Percentiles rank a stretch among this genome's conserved stretches.
These are phyloP conservation scores for rabbit (Oryctolagus cuniculus) DNA, from an alignment of 2,113 vertebrate species.

Conservation along the genomic window DNA sequence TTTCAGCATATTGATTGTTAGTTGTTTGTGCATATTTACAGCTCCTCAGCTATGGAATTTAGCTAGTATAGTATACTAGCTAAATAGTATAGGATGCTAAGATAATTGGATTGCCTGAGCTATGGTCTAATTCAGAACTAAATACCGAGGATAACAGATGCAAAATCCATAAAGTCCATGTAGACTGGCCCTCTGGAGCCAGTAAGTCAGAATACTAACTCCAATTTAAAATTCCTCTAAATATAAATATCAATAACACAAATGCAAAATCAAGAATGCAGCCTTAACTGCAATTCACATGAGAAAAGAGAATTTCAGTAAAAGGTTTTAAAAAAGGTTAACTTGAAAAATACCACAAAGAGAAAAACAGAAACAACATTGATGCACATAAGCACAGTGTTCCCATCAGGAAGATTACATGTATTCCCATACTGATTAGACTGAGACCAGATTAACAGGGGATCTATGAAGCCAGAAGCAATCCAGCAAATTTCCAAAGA, in stretches of 20 bases:
- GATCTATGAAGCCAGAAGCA: not conserved
- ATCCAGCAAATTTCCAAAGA: not conserved
- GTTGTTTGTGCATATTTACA: not conserved
- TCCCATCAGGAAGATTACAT: not conserved
- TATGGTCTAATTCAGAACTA: not conserved
- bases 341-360: not conserved
- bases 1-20: not conserved
- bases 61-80: too few relatives aligned
- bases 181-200: not conserved
- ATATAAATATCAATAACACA: not conserved
- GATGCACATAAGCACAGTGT: not conserved
- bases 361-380: not conserved
- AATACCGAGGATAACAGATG: not conserved
- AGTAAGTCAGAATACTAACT: not conserved
- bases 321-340: too few relatives aligned
- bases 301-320: not conserved
- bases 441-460: not conserved
- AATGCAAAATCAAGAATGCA: not conserved
- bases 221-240: constrained; percentile 19
- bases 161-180: not conserved
- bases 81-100: not conserved
- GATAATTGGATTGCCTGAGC: not conserved
- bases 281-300: not conserved
- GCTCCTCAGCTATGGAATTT: not conserved
- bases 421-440: not conserved